A percentile compares a stretch with the other conserved stretches of the same genome.
phyloP scores from a whole-genome alignment of 1,140 invertebrate species.

The Mercenaria mercenaria region DNA sequence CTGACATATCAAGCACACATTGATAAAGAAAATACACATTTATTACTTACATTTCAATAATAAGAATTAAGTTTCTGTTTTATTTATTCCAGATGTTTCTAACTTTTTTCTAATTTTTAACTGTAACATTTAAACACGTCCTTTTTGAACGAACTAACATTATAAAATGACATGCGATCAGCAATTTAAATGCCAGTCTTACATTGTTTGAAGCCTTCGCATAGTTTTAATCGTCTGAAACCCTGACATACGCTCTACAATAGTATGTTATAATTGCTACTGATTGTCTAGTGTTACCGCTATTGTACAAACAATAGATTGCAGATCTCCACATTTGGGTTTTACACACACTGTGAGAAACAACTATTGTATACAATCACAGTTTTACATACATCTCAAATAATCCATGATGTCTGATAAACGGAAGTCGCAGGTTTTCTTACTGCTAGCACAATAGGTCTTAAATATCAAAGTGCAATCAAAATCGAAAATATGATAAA shows the following conservation, averaged over 20 bases:
- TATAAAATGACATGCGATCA: background rate
- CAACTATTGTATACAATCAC: conserved; percentile 24
- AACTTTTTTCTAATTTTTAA: too few relatives aligned
- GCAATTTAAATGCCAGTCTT: conserved; percentile 49
- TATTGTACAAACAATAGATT: background rate
- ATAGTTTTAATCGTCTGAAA: background rate
- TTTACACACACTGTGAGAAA: conserved; percentile 3
- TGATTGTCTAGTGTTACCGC: conserved; percentile 46
- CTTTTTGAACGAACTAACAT: background rate
- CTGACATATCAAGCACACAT: too few relatives aligned
- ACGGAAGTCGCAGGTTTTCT: background rate
- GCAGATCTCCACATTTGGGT: background rate
- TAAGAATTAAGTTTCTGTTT: too few relatives aligned
- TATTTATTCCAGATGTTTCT: too few relatives aligned
- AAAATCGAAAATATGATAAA: conserved; percentile 11
- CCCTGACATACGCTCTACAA: conserved; percentile 41
- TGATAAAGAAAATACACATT: too few relatives aligned
- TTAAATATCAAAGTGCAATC: background rate
- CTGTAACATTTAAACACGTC: too few relatives aligned
- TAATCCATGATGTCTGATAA: conserved; percentile 3
- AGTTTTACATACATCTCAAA: conserved; percentile 25
- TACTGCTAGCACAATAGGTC: background rate
- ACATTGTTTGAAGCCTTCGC: conserved; percentile 52
- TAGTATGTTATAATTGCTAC: conserved; percentile 38
- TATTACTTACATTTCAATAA: too few relatives aligned